Percentiles rank a stretch among this genome's conserved stretches.
Conservation (phyloP, 2,797 vertebrate species). For the Hipposideros larvatus region DNA sequence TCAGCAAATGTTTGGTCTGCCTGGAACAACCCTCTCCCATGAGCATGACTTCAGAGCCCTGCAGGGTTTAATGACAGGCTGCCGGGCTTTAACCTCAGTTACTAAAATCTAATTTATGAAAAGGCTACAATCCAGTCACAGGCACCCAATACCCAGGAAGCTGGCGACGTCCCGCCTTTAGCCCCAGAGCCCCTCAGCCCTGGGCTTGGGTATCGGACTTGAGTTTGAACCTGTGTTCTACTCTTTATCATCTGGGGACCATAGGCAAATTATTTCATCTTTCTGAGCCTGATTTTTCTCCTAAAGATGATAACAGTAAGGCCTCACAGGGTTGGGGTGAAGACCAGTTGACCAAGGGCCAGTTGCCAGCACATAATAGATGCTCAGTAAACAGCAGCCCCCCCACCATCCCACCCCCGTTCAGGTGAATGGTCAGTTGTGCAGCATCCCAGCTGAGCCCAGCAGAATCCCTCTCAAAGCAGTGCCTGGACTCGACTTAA, state of each 20-base stretch:
- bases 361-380: background rate
- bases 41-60: background rate
- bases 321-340: background rate
- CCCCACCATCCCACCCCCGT: too few species aligned
- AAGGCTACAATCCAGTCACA: background rate
- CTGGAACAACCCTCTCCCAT: background rate
- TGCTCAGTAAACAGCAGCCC: background rate
- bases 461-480: background rate
- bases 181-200: background rate
- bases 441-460: rapidly evolving
- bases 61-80: background rate
- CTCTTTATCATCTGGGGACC: too few species aligned
- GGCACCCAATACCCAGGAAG: background rate
- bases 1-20: background rate
- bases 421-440: rapidly evolving
- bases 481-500: background rate
- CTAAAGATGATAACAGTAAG: background rate
- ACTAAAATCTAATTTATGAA: background rate
- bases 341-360: background rate
- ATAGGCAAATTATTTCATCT: background rate
- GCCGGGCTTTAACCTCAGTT: background rate
- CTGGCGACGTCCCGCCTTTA: rapidly evolving
- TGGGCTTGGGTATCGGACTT: background rate
- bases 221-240: too few species aligned
- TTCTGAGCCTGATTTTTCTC: background rate